Evolutionary conservation across 1,140 invertebrate species (phyloP), one percentile per base, ranked within the genome.

Genomic region (Drosophila mojavensis): DNA sequence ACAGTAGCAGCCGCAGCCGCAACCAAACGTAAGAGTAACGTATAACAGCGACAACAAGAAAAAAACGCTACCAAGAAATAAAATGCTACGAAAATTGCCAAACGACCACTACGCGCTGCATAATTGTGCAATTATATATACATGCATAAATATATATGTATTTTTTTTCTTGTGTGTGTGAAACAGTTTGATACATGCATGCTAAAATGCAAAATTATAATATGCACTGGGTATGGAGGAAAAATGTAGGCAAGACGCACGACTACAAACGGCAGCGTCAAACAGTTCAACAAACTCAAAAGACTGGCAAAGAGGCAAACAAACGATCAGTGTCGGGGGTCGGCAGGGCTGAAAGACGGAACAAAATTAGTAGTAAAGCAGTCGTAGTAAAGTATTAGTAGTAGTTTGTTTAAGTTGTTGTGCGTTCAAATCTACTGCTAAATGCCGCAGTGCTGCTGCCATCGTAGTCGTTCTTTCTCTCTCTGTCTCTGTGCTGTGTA

Each of bases 61-160:
- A 24, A 60, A 60, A 60, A 53, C 17, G 45, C 33, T 66, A 58
- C 17, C 10, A 53, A 50, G 51, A 36, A 33, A 70, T 20, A 50
- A 59, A 74, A 60, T 51, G 26, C 61, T 65, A 67, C 65, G 50
- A 73, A 65, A 64, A 61, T 69, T 88, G 65, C 73, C 61, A 83
- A 84, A 84, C 50, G 64, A 77, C 71, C 64, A 67, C 75, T 54
- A 70, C 70, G 68, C 77, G 83, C 76, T 88, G 83, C 77, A 88
- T 78, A 89, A 89, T 88, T 89, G 83, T 88, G 83, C 84, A 89
- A 89, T 89, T 89, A 79, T 56, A 78, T 62, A 69, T 26, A 73
- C 45, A 70, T 51, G 45, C 20, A 24, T 24, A 24, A 62, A 59
- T 50, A 64, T 65, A 54, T 69, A 56, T 65, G 45, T 56, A 24